A percentile compares a stretch with the other conserved stretches of the same genome.
phyloP scores from a whole-genome alignment of 2,113 vertebrate genomes.

The Calypte anna region DNA sequence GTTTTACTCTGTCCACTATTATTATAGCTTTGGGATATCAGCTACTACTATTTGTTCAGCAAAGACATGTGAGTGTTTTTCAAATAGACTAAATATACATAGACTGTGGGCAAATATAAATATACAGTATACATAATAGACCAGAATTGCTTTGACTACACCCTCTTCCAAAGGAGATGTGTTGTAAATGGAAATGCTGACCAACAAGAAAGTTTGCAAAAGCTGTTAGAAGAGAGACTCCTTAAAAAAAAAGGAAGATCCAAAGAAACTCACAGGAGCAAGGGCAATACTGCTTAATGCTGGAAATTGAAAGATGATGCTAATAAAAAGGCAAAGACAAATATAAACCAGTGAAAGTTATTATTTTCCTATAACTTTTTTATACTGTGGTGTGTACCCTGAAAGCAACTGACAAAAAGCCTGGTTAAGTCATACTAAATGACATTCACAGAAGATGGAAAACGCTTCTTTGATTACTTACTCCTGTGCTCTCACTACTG shows the following conservation, averaged over 20 bases:
- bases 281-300: neutral
- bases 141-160: neutral
- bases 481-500: neutral
- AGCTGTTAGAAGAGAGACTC: neutral
- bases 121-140: neutral
- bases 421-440: neutral
- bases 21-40: neutral
- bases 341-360: neutral
- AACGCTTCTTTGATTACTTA: neutral
- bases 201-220: neutral
- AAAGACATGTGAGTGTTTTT: neutral
- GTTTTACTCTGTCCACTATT: neutral
- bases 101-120: slow-evolving; percentile 29
- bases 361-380: neutral
- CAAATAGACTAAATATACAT: neutral
- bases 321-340: neutral
- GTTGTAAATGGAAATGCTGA: neutral
- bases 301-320: neutral
- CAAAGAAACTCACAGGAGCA: neutral
- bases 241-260: neutral
- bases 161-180: neutral
- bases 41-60: neutral
- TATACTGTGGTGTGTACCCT: rapidly evolving
- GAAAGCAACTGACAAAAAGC: neutral
- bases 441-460: neutral